Evolutionary conservation across 2,797 vertebrate genomes (phyloP), one percentile per base, ranked within the genome.

Genomic region (Enteromius mattozi): DNA sequence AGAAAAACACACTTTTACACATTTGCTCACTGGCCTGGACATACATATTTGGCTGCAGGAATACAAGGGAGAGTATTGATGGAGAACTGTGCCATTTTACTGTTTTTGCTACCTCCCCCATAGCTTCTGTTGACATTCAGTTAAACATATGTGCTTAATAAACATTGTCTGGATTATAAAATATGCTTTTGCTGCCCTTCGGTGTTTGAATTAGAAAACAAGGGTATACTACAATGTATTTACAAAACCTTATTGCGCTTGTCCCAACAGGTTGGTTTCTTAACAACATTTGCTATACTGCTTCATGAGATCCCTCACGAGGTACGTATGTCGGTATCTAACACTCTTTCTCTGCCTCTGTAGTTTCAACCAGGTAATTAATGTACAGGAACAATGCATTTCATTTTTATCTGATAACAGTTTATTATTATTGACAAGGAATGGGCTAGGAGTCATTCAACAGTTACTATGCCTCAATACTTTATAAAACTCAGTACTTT

Each of bases 271-370:
- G 97, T 99, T 78, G 98, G 98, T 3, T 94, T 97, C 81, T 94
- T 99, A 83, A 99, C 98, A 30, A 99, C 98, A 7, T 90, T 97
- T 90, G 98, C 98, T 85, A 99, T 99, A 89, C 95, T 99, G 59
- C 95, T 99, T 81, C 98, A 99, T 3, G 98, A 99, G 94, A 99
- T 99, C 81, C 98, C 98, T 65, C 98, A 99, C 0, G 98, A 99
- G 97, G 98, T 99, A 88, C 95, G 96, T 76, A 1, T 76, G 7
- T 8, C 10, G 19, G 5, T 74, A 1, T 65, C 21, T 80, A n/a
- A 54, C 12, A 16, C 19, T 42, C 12, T 45, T 14, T 51, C 66
- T 85, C 0, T 49, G 21, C 10, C 21, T 68, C 10, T 81, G 54
- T 14, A 84, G 66, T 56, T 72, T 30, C 56, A 68, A 13, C 68